Percentiles rank a stretch among this genome's conserved stretches.
These are phyloP conservation scores for Polydesmus complanatus DNA, from an alignment of 2,888 invertebrate genomes.

Conservation along the genomic window DNA sequence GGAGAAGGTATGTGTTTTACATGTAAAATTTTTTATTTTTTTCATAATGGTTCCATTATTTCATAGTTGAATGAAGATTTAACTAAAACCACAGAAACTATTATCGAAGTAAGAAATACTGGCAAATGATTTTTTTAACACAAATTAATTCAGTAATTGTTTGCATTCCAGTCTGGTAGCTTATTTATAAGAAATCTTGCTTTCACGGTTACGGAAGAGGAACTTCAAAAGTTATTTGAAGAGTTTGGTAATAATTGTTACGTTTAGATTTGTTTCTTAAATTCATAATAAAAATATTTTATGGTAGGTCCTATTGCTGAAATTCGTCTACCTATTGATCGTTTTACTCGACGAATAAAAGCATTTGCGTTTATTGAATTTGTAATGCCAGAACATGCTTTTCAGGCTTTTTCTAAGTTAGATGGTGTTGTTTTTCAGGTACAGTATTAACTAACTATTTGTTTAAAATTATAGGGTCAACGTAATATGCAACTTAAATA, in stretches of 20 bases:
- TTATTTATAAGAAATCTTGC: conserved; percentile 84
- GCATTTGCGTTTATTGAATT: conserved; percentile 88
- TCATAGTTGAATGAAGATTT: conserved; percentile 14
- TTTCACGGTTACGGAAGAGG: conserved; percentile 71
- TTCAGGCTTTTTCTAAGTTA: conserved; percentile 67
- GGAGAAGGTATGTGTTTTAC: background rate
- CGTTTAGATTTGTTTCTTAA: background rate
- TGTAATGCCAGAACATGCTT: conserved; percentile 89
- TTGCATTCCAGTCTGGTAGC: conserved; percentile 52
- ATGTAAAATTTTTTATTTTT: too few relatives aligned
- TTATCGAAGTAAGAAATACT: background rate
- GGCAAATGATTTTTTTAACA: background rate
- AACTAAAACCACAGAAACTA: background rate
- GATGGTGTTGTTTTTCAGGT: conserved; percentile 89
- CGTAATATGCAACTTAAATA: too few relatives aligned
- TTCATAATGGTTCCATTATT: background rate
- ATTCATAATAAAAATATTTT: background rate
- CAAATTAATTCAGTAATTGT: too few relatives aligned
- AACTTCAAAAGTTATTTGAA: conserved; percentile 65
- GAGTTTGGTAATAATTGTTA: conserved; percentile 53
- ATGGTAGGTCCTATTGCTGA: conserved; percentile 64
- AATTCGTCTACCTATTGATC: conserved; percentile 76
- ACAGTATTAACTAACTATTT: too few relatives aligned
- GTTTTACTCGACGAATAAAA: conserved; percentile 61
- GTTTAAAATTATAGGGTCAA: too few relatives aligned